Evolutionary conservation across 2,888 invertebrate species (phyloP).

Genomic region (Formica aserva): DNA sequence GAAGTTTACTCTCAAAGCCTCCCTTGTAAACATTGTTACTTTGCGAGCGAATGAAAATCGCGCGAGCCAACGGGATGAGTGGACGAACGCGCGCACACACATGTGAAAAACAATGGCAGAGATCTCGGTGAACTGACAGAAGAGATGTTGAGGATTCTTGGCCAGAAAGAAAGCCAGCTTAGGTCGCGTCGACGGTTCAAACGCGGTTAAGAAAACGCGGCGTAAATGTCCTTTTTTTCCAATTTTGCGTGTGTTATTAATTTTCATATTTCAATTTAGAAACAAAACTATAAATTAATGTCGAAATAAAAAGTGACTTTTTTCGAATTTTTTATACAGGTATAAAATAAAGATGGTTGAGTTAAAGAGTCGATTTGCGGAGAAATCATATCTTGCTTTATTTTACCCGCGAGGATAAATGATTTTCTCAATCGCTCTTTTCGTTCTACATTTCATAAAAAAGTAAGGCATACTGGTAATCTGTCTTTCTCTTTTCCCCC

Average conservation of each 20-base stretch:
- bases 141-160: conserved; percentile 16
- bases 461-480: not conserved
- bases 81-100: not conserved
- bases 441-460: not conserved
- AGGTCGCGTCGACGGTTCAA: not conserved
- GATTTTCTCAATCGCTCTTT: not conserved
- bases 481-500: not conserved
- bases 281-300: not conserved
- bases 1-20: conserved; percentile 60
- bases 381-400: not conserved
- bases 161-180: conserved; percentile 10
- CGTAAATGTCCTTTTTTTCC: not conserved
- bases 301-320: not conserved
- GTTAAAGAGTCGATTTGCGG: not conserved
- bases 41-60: conserved; percentile 49
- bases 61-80: not conserved
- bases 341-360: not conserved
- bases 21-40: conserved; percentile 58
- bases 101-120: conserved; percentile 19
- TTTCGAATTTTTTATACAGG: not conserved
- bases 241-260: not conserved
- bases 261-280: not conserved
- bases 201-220: not conserved
- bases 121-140: conserved; percentile 16
- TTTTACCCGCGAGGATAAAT: not conserved